phyloP scores from a whole-genome alignment of 2,888 invertebrate species.

The Coronaproctus castanopsis region DNA sequence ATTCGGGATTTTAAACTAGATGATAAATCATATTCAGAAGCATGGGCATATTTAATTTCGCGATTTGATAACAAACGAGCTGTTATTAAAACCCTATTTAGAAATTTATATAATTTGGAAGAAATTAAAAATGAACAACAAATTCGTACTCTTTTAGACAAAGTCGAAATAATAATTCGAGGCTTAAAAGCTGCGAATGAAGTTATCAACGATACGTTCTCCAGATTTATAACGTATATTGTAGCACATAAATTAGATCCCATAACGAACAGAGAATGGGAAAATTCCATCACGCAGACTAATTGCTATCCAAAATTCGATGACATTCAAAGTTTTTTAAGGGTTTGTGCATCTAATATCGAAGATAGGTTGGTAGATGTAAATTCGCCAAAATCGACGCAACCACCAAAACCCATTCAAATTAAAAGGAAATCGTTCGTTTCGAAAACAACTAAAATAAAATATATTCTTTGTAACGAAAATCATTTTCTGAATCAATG shows the following conservation, averaged over 20 bases:
- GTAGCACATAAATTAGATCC: not conserved
- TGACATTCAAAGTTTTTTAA: not conserved
- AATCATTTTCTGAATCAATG: not conserved
- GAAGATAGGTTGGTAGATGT: not conserved
- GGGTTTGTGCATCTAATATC: not conserved
- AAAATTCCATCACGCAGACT: not conserved
- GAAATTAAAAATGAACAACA: not conserved
- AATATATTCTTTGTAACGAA: not conserved
- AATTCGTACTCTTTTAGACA: conserved; percentile 1
- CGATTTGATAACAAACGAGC: conserved; percentile 1
- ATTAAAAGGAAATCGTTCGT: not conserved
- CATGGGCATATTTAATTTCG: not conserved
- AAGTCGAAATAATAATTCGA: conserved; percentile 1
- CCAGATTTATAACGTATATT: not conserved
- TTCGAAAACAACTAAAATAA: not conserved
- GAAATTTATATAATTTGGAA: not conserved
- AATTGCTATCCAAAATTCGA: not conserved
- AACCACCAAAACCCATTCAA: not conserved
- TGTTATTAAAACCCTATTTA: not conserved
- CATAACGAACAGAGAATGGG: not conserved
- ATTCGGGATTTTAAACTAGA: conserved; percentile 4
- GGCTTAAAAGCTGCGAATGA: not conserved
- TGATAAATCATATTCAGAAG: not conserved
- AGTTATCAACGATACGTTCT: not conserved
- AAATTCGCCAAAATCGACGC: not conserved